Percentiles rank a stretch among this genome's conserved stretches.
These are phyloP conservation scores for Alcedo atthis DNA, from an alignment of 2,797 vertebrate genomes.

Conservation along the genomic window DNA sequence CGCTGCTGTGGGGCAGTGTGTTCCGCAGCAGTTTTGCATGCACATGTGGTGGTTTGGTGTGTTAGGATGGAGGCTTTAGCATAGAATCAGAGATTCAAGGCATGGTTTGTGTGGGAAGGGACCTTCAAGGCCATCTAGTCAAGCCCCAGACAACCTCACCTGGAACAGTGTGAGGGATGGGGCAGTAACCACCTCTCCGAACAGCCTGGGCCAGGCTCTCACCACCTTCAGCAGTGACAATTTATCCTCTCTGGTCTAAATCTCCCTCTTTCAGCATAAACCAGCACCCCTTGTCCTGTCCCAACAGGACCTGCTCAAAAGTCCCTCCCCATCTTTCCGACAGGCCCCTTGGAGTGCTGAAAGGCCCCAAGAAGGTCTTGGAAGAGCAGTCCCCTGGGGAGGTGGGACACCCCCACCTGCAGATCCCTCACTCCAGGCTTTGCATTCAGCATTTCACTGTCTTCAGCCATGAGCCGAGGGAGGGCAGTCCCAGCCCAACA, in stretches of 20 bases:
- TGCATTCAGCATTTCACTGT: neutral
- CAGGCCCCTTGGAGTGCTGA: neutral
- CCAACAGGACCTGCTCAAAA: neutral
- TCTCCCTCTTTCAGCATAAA: neutral
- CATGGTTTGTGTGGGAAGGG: too few relatives aligned
- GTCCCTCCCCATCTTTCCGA: neutral
- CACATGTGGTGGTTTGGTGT: too few relatives aligned
- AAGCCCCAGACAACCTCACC: neutral
- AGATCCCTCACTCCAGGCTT: neutral
- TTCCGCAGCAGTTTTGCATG: neutral
- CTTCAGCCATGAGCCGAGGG: neutral
- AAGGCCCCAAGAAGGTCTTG: neutral
- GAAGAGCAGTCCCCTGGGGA: neutral
- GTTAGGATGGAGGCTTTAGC: too few relatives aligned
- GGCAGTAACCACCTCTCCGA: neutral
- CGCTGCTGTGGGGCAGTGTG: accelerated
- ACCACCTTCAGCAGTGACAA: neutral
- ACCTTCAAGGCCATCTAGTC: too few relatives aligned
- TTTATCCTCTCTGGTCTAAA: neutral
- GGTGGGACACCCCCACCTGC: neutral
- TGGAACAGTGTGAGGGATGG: neutral
- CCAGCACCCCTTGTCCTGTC: neutral
- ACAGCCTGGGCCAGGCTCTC: neutral
- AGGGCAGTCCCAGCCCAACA: neutral
- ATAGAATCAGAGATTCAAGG: too few relatives aligned